These are phyloP conservation scores for Proterorhinus semilunaris DNA, from an alignment of 2,113 vertebrate species.

Conservation along the genomic window DNA sequence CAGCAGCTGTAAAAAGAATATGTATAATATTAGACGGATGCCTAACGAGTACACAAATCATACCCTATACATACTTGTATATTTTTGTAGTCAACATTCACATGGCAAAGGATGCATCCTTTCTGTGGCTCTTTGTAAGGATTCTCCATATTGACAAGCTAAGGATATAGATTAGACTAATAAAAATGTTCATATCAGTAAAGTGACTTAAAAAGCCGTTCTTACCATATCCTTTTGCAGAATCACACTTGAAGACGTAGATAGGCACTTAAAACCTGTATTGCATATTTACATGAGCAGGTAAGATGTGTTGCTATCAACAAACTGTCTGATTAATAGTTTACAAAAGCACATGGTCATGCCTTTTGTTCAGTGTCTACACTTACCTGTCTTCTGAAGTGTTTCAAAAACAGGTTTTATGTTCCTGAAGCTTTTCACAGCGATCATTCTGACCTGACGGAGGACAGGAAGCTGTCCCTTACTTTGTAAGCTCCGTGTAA, in stretches of 20 bases:
- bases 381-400: conserved; percentile 25
- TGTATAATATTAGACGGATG: not conserved
- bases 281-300: not conserved
- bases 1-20: conserved; percentile 72
- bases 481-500: no score
- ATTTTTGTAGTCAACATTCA: conserved; percentile 88
- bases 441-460: conserved; percentile 55
- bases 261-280: conserved; percentile 53
- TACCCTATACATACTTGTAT: conserved; percentile 78
- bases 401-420: conserved; percentile 21
- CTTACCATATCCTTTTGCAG: conserved; percentile 54
- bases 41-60: not conserved
- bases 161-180: not conserved
- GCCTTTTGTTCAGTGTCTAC: not conserved
- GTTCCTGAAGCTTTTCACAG: conserved; percentile 24
- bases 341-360: not conserved
- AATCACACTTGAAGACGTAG: conserved; percentile 7
- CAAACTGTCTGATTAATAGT: not conserved
- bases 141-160: conserved; percentile 87
- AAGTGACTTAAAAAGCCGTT: not conserved
- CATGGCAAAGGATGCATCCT: conserved; percentile 84
- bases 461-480: conserved; percentile 25
- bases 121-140: conserved; percentile 86
- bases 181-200: not conserved
- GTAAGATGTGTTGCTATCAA: not conserved